Conservation (phyloP, 2,113 vertebrate species). For the Shinisaurus crocodilurus region DNA sequence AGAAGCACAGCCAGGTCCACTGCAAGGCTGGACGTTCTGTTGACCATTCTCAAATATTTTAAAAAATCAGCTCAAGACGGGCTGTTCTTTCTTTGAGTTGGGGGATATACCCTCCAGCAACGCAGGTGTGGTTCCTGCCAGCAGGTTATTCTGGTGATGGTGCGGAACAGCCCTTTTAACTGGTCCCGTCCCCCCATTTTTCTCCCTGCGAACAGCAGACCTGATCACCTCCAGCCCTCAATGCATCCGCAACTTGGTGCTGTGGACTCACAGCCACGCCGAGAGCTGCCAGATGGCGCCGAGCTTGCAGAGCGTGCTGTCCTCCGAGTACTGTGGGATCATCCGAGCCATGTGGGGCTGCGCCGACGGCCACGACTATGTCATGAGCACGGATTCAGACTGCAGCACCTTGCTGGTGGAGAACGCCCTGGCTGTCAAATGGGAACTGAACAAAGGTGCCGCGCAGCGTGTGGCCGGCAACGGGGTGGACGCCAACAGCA, state of each 20-base stretch:
- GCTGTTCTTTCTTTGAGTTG: not conserved
- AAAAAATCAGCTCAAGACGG: too few relatives aligned
- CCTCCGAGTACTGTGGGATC: slow-evolving; percentile 85
- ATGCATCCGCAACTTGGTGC: slow-evolving; percentile 87
- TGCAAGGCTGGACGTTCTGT: not conserved
- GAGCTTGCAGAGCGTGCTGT: slow-evolving; percentile 84
- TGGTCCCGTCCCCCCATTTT: too few relatives aligned
- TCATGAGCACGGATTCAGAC: slow-evolving; percentile 83
- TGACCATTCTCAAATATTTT: too few relatives aligned
- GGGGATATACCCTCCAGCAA: not conserved
- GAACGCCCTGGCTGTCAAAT: slow-evolving; percentile 47
- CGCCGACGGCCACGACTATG: slow-evolving; percentile 84
- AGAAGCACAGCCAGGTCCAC: not conserved
- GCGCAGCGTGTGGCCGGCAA: slow-evolving; percentile 54
- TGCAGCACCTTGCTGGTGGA: slow-evolving; percentile 65
- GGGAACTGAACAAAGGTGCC: slow-evolving; percentile 62
- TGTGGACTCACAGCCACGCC: slow-evolving; percentile 88
- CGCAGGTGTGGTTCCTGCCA: not conserved
- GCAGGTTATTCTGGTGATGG: not conserved
- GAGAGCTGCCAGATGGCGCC: slow-evolving; percentile 83
- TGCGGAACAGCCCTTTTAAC: too few relatives aligned
- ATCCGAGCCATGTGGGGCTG: slow-evolving; percentile 89
- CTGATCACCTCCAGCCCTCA: slow-evolving; percentile 83
- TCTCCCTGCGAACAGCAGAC: slow-evolving; percentile 61
- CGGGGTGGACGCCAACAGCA: slow-evolving; percentile 32